phyloP scores from a whole-genome alignment of 2,113 vertebrate genomes.

The Capreolus pygargus region DNA sequence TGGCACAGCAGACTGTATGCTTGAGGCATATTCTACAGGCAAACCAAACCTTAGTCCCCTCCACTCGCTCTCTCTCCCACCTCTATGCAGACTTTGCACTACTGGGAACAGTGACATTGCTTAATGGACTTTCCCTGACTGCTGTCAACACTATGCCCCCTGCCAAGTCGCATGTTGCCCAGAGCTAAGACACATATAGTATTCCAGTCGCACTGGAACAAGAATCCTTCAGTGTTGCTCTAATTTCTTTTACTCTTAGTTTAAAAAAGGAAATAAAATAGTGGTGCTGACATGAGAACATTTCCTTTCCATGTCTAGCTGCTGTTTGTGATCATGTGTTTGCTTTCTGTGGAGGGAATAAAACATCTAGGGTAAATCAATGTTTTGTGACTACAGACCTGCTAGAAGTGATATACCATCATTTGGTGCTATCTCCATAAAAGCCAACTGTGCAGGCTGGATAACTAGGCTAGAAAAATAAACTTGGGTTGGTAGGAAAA shows the following conservation, averaged over 20 bases:
- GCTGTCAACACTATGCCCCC: background rate
- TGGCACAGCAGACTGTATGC: background rate
- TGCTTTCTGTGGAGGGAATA: background rate
- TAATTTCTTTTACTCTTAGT: background rate
- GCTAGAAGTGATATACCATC: background rate
- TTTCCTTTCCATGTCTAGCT: slow-evolving; percentile 11
- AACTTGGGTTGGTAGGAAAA: background rate
- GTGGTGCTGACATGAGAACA: background rate
- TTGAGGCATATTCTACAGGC: background rate
- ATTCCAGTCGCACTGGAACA: background rate
- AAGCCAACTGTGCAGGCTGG: background rate
- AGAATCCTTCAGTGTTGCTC: background rate
- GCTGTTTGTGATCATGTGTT: background rate
- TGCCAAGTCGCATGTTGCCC: slow-evolving; percentile 7
- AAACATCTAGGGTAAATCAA: background rate
- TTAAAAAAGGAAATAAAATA: background rate
- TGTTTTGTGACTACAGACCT: background rate
- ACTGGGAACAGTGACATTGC: background rate
- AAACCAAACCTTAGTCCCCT: background rate
- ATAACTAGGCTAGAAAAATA: background rate
- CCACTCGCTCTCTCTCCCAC: background rate
- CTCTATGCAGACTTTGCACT: background rate
- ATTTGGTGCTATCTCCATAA: background rate
- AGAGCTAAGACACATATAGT: slow-evolving; percentile 2
- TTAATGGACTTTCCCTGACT: background rate